These are phyloP conservation scores for Etheostoma cragini DNA, from an alignment of 2,113 vertebrate species.

Conservation along the genomic window DNA sequence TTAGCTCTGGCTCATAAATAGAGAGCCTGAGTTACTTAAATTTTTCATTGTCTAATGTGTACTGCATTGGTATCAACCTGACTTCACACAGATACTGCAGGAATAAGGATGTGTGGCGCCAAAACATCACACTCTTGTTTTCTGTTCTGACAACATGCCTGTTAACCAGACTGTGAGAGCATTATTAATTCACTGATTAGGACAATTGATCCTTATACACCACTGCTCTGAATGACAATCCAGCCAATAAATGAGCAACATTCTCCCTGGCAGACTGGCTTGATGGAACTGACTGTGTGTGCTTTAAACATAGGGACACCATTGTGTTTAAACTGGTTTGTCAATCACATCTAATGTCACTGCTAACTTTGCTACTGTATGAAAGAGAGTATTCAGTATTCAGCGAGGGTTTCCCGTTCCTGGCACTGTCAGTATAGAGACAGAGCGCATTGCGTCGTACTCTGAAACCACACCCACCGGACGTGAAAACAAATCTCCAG, in stretches of 20 bases:
- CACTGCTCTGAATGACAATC: slow-evolving; percentile 42
- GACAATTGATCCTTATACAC: slow-evolving; percentile 40
- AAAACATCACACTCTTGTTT: slow-evolving; percentile 7
- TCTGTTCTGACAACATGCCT: slow-evolving; percentile 3
- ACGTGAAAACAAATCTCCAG: no score
- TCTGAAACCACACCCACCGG: no score
- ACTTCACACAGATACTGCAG: background rate
- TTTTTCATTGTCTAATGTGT: slow-evolving; percentile 30
- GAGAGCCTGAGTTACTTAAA: slow-evolving; percentile 7
- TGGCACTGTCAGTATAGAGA: no score
- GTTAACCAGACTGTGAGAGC: slow-evolving; percentile 27
- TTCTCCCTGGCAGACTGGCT: background rate
- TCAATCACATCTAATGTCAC: slow-evolving; percentile 1
- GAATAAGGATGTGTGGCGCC: background rate
- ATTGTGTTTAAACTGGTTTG: background rate
- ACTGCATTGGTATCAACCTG: slow-evolving; percentile 34
- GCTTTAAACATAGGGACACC: background rate
- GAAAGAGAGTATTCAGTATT: background rate
- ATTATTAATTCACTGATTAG: slow-evolving; percentile 61
- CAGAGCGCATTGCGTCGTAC: no score
- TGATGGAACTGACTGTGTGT: background rate
- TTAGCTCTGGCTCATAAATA: slow-evolving; percentile 32
- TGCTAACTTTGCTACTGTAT: background rate
- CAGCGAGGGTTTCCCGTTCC: background rate
- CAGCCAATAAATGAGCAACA: slow-evolving; percentile 42